Percentiles rank a stretch among this genome's conserved stretches.
Evolutionary conservation across 2,797 vertebrate species (phyloP).

Genomic region (Denticeps clupeoides): DNA sequence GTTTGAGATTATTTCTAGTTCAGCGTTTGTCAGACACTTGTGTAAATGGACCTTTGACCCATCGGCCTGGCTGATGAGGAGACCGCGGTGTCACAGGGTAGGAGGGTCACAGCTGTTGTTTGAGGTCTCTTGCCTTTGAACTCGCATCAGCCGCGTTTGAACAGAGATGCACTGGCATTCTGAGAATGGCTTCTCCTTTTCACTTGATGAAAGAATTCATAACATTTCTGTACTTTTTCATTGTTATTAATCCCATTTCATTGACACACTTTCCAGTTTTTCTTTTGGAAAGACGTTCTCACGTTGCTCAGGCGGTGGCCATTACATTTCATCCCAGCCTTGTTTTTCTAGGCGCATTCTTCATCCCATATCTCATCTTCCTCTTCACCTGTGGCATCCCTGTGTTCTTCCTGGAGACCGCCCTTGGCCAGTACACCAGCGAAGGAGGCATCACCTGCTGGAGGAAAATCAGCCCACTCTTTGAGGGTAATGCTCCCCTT

Average conservation of each 20-base stretch:
- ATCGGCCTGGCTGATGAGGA: slow-evolving; percentile 15
- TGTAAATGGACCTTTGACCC: slow-evolving; percentile 18
- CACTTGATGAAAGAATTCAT: no score
- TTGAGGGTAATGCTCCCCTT: slow-evolving; percentile 68
- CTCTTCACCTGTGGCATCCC: slow-evolving; percentile 95
- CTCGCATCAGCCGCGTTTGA: no score
- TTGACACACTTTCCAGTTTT: slow-evolving; percentile 12
- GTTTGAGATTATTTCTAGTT: no score
- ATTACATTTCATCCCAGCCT: no score
- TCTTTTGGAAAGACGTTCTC: no score
- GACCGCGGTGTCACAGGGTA: slow-evolving; percentile 12
- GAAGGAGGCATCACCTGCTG: slow-evolving; percentile 90
- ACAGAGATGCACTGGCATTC: no score
- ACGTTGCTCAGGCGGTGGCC: no score
- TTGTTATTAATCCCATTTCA: background rate
- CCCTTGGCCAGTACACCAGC: slow-evolving; percentile 88
- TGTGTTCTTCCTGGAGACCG: slow-evolving; percentile 83
- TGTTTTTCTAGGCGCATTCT: slow-evolving; percentile 83
- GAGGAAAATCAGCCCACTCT: slow-evolving; percentile 86
- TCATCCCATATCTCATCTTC: slow-evolving; percentile 97
- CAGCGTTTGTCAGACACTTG: slow-evolving; percentile 16
- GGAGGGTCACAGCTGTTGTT: slow-evolving; percentile 26
- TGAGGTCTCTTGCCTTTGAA: slow-evolving; percentile 6
- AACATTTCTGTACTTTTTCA: no score
- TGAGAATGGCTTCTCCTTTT: no score